These are phyloP conservation scores for Cepaea hortensis DNA, from an alignment of 2,888 invertebrate genomes.

Conservation along the genomic window DNA sequence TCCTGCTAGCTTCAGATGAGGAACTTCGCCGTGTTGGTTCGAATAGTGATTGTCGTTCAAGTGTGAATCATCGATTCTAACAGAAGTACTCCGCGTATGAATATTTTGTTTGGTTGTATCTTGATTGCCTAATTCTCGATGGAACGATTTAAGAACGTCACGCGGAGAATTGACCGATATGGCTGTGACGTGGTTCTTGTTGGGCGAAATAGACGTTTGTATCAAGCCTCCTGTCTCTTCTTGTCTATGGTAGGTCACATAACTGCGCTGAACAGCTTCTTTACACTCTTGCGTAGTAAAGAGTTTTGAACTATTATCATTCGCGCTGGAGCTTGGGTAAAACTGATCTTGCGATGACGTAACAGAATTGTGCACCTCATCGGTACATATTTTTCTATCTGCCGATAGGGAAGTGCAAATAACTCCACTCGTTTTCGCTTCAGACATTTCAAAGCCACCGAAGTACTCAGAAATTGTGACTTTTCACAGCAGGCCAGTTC, in stretches of 20 bases:
- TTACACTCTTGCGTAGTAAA: background rate
- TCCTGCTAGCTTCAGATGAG: too few species aligned
- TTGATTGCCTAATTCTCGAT: background rate
- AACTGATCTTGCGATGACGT: background rate
- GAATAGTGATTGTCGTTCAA: too few species aligned
- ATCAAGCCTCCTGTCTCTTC: slow-evolving; percentile 32
- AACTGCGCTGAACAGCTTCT: background rate
- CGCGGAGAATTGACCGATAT: slow-evolving; percentile 34
- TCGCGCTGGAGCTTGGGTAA: background rate
- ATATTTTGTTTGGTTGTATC: background rate
- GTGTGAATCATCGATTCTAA: too few species aligned
- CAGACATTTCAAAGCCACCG: background rate
- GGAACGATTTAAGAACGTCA: background rate
- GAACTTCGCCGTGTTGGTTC: too few species aligned
- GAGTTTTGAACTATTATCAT: background rate
- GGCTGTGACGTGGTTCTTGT: slow-evolving; percentile 38
- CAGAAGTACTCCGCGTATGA: too few species aligned
- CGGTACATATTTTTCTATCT: background rate
- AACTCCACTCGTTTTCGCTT: background rate
- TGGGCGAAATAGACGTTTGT: slow-evolving; percentile 17
- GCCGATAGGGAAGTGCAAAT: background rate
- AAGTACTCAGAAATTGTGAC: too few species aligned
- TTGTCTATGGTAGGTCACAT: slow-evolving; percentile 7
- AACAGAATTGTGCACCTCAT: background rate
- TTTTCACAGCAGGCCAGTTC: too few species aligned